phyloP scores from a whole-genome alignment of 2,113 vertebrate genomes.

The Microcebus jonahi region DNA sequence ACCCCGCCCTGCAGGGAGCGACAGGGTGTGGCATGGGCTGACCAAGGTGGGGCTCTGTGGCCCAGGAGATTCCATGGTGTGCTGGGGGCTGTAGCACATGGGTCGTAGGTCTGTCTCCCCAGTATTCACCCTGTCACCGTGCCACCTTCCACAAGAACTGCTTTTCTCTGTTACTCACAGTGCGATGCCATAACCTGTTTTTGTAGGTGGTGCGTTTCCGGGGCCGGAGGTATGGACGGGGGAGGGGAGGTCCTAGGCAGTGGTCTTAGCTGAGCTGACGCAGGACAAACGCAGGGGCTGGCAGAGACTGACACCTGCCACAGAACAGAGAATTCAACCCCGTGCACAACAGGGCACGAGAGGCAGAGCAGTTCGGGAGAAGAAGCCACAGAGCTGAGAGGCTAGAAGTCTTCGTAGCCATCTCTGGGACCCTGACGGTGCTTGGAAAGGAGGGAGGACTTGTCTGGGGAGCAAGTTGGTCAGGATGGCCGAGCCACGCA shows the following conservation, averaged over 20 bases:
- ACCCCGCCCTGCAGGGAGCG: conserved; percentile 69
- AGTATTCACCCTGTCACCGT: neutral
- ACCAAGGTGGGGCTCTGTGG: neutral
- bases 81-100: fast-evolving
- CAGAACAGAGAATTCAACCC: neutral
- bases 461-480: neutral
- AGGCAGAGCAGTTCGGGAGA: neutral
- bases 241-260: neutral
- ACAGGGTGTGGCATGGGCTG: neutral
- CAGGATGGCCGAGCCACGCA: neutral
- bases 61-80: neutral
- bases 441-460: neutral
- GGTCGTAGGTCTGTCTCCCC: neutral
- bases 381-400: neutral
- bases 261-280: neutral
- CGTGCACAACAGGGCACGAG: fast-evolving
- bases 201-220: neutral
- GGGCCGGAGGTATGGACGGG: neutral
- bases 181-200: neutral
- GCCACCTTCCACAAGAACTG: neutral
- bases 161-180: too few relatives aligned
- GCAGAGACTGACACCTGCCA: neutral
- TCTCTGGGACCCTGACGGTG: neutral
- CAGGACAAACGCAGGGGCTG: neutral
- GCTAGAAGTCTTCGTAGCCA: neutral